Base-by-base conservation (phyloP, 2,113 vertebrate genomes). In the Semnornis frantzii region DNA sequence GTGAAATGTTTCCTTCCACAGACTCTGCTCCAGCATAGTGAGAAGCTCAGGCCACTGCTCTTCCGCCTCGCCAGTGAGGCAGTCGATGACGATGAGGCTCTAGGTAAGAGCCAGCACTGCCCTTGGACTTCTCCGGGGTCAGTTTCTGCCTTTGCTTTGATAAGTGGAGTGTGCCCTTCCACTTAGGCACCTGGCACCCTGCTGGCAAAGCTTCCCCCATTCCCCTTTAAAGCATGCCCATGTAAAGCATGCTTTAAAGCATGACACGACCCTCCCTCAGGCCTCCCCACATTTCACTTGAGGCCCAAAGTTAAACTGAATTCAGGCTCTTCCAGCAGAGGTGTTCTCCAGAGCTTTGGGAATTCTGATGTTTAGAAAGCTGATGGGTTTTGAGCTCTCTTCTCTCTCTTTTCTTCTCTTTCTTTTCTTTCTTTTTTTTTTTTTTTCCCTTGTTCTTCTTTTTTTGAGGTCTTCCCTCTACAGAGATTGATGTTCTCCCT, bases 11-110 rank as follows among this genome's bases (percentile, higher is more conserved):
- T 90, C 31, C 48, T 72, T 91, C 72, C 42, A 4, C 69, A 99
- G 99, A 89, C 55, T 3, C 65, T 98, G 55, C 97, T 94, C 23
- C 97, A 98, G 66, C 96, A 96, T 76, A 98, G 98, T 25, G 98
- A 99, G 89, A 98, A 97, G 80, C 98, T 99, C 89, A 97, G 98
- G 87, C 98, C 98, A 2, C 98, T 97, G 57, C 97, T 99, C 12
- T 99, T 99, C 89, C 98, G 98, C 52, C 96, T 99, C 50, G 98
- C 99, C 31, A 98, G 98, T 1, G 98, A 98, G 81, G 98, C 98
- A 0, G 95, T 93, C 3, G 98, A 98, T 3, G 98, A 99, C 0
- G 98, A 99, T 2, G 96, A 95, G 1, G 98, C 98, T 2, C 96
- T 99, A 10, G 98, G 98, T 98, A 95, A 85, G 90, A 79, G 59